A percentile compares a stretch with the other conserved stretches of the same genome.
These are phyloP conservation scores for Blastobasis adustella DNA, from an alignment of 2,888 invertebrate genomes.

Conservation along the genomic window DNA sequence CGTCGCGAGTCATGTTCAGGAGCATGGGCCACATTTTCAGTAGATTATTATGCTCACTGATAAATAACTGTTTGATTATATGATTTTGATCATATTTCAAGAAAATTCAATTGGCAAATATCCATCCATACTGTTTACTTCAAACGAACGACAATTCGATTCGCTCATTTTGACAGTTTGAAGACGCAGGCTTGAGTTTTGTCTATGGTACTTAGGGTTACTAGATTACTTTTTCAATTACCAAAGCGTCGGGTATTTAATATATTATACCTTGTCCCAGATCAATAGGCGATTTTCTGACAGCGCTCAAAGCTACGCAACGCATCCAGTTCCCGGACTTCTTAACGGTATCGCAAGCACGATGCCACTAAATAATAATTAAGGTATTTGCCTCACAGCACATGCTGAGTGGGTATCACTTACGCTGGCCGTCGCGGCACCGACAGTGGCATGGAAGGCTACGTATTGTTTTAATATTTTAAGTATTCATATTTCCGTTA, in stretches of 20 bases:
- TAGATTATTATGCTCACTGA: conserved; percentile 40
- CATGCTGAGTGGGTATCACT: no score
- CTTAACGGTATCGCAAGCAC: no score
- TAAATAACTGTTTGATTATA: conserved; percentile 47
- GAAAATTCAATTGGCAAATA: conserved; percentile 70
- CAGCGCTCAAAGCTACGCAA: no score
- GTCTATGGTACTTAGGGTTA: conserved; percentile 44
- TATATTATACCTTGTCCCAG: no score
- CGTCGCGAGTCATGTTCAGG: conserved; percentile 90
- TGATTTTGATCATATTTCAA: conserved; percentile 63
- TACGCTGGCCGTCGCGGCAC: no score
- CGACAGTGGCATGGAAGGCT: no score
- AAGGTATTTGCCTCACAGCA: no score
- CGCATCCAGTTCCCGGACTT: no score
- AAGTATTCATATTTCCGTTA: no score
- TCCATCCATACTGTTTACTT: conserved; percentile 76
- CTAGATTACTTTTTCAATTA: conserved; percentile 13
- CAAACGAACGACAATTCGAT: conserved; percentile 58
- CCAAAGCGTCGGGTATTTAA: neutral
- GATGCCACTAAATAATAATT: no score
- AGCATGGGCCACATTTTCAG: conserved; percentile 79
- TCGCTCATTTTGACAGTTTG: conserved; percentile 70
- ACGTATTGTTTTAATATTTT: no score
- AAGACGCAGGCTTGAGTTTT: conserved; percentile 44
- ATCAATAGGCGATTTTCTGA: no score